Base-by-base conservation (phyloP, 2,888 invertebrate species). In the Agrochola litura region DNA sequence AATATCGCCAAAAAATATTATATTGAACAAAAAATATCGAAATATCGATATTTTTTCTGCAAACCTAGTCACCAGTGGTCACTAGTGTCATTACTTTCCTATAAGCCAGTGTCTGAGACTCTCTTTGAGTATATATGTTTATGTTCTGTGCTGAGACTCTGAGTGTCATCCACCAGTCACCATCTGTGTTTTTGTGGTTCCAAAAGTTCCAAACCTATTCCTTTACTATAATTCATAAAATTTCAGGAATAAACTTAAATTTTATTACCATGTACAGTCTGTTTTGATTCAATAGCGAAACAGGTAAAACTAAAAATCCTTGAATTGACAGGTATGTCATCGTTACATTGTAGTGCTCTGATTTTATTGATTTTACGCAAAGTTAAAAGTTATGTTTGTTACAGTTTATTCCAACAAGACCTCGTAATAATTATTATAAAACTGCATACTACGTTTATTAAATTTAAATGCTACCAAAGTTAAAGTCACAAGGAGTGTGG, bases 271-370 rank as follows among this genome's bases (percentile, higher is more conserved):
- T 58, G 63, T 81, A 30, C 30, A n/a, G 10, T 46, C 22, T 64
- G 19, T 58, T 12, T 37, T n/a, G 56, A 22, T 79, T 10, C 52
- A 80, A 9, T 61, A 56, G 56, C 16, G 19, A 66, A 75, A 14
- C 30, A 19, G 2, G 6, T 52, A 14, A 43, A 65, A 16, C 9
- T 46, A 46, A 43, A 67, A 70, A 64, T 30, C 49, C 9, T 63
- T 6, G 19, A 77, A 63, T 71, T 60, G n/a, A 22, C 54, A 81
- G 67, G 79, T 83, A 74, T 79, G 67, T 56, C 63, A 81, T 90
- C 72, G 52, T 68, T 30, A 22, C 37, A 64, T 43, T 75, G 6
- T 22, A 61, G 10, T 58, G 22, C 37, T 49, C 0, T 49, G 25
- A 56, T 63, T 56, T 30, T 61, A 75, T 75, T 56, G 82, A 68